Percentiles rank a stretch among this genome's conserved stretches.
phyloP scores from a whole-genome alignment of 2,888 invertebrate species.

The Augochlorella aurata region DNA sequence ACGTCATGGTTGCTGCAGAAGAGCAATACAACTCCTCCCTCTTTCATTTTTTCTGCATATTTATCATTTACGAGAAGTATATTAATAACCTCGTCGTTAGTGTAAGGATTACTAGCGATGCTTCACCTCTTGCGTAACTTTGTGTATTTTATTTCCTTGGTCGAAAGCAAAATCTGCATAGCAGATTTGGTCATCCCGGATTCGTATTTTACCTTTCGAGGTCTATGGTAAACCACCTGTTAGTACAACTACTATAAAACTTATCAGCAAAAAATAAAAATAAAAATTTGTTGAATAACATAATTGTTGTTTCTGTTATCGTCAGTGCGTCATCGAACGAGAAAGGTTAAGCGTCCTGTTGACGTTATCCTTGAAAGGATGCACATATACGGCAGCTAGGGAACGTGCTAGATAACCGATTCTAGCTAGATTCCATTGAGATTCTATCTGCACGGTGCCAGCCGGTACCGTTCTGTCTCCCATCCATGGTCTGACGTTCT shows the following conservation, averaged over 20 bases:
- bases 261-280: background rate
- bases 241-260: background rate
- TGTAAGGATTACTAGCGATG: no score
- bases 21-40: no score
- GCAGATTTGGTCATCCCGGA: no score
- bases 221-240: background rate
- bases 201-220: background rate
- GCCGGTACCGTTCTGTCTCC: slow-evolving; percentile 55
- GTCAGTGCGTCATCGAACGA: slow-evolving; percentile 41
- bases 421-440: slow-evolving; percentile 48
- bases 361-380: slow-evolving; percentile 59
- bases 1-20: no score
- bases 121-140: no score
- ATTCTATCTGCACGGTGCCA: slow-evolving; percentile 51
- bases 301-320: slow-evolving; percentile 33
- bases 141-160: no score
- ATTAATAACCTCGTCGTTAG: no score
- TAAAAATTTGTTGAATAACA: background rate
- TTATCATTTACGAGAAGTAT: no score
- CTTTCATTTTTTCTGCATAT: no score
- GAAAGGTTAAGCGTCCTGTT: slow-evolving; percentile 56
- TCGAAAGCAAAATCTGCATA: no score
- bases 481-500: slow-evolving; percentile 9
- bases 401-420: slow-evolving; percentile 53
- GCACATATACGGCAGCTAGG: slow-evolving; percentile 52